A percentile compares a stretch with the other conserved stretches of the same genome.
These are phyloP conservation scores for Bothrops jararaca DNA, from an alignment of 2,113 vertebrate species.

Conservation along the genomic window DNA sequence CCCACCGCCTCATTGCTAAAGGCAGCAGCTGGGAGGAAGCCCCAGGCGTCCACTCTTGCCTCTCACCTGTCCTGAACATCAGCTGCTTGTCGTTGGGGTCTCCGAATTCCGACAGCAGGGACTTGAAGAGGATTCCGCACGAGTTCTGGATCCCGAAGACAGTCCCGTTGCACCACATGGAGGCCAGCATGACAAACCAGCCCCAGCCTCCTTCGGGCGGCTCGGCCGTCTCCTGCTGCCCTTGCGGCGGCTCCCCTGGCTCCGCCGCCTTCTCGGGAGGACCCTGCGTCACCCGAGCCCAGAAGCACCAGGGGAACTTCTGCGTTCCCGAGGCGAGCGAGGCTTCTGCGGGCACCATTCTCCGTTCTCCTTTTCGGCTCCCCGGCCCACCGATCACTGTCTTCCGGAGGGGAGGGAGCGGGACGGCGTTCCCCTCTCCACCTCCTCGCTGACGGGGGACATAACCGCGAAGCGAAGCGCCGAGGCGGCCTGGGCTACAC, in stretches of 20 bases:
- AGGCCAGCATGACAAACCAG: constrained; percentile 93
- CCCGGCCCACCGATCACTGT: neutral
- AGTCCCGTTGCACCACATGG: constrained; percentile 97
- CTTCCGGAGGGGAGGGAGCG: neutral
- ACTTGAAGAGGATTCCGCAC: constrained; percentile 86
- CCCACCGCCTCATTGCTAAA: neutral
- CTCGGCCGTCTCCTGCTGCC: constrained; percentile 31
- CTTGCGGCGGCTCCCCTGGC: neutral
- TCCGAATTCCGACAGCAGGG: constrained; percentile 80
- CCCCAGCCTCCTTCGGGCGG: constrained; percentile 96
- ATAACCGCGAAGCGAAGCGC: neutral
- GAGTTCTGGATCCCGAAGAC: constrained; percentile 97
- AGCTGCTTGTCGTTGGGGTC: constrained; percentile 73
- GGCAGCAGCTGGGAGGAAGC: neutral
- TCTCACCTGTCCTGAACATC: constrained; percentile 86
- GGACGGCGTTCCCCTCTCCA: neutral
- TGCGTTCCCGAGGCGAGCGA: neutral
- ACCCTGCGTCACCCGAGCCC: constrained; percentile 2
- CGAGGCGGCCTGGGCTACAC: neutral
- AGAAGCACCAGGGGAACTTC: neutral
- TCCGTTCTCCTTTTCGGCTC: neutral
- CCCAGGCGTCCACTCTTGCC: neutral
- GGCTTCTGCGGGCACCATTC: neutral
- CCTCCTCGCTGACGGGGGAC: constrained; percentile 26
- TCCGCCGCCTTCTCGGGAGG: neutral